Conservation (phyloP, 2,888 invertebrate species). For the Plebejus melissa region DNA sequence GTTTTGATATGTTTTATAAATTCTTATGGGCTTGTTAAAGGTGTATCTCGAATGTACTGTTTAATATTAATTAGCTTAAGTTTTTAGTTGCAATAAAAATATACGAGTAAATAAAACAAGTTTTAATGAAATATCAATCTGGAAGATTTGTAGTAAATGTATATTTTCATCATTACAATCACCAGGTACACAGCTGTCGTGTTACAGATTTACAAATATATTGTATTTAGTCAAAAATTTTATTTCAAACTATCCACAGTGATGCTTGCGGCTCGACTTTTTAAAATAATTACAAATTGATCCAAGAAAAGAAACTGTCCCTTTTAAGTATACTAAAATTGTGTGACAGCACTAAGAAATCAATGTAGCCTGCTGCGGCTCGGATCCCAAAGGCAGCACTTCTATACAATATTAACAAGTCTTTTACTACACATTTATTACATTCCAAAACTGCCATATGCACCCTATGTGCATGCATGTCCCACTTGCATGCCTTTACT, state of each 20-base stretch:
- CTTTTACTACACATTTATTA: slow-evolving; percentile 38
- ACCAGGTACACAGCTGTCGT: slow-evolving; percentile 77
- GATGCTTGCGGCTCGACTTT: slow-evolving; percentile 48
- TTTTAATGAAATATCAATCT: slow-evolving; percentile 52
- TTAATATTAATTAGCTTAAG: slow-evolving; percentile 52
- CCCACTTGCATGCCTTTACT: slow-evolving; percentile 63
- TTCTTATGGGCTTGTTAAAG: slow-evolving; percentile 45
- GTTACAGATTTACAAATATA: slow-evolving; percentile 70
- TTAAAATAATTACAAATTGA: slow-evolving; percentile 51
- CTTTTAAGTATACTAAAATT: slow-evolving; percentile 51
- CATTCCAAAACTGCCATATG: slow-evolving; percentile 46
- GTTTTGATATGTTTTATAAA: slow-evolving; percentile 40
- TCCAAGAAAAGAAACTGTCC: slow-evolving; percentile 50
- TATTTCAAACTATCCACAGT: slow-evolving; percentile 51
- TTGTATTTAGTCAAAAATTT: slow-evolving; percentile 59
- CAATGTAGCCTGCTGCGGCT: slow-evolving; percentile 45
- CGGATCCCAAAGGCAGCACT: slow-evolving; percentile 43
- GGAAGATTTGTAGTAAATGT: slow-evolving; percentile 78
- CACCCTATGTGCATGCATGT: too few species aligned
- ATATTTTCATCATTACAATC: slow-evolving; percentile 76
- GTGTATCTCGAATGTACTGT: slow-evolving; percentile 27
- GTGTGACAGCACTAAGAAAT: slow-evolving; percentile 48
- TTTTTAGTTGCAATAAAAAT: slow-evolving; percentile 67
- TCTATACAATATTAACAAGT: slow-evolving; percentile 41
- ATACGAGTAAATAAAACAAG: slow-evolving; percentile 38